Conservation (phyloP, 2,113 vertebrate species). For the Cichladusa arquata region DNA sequence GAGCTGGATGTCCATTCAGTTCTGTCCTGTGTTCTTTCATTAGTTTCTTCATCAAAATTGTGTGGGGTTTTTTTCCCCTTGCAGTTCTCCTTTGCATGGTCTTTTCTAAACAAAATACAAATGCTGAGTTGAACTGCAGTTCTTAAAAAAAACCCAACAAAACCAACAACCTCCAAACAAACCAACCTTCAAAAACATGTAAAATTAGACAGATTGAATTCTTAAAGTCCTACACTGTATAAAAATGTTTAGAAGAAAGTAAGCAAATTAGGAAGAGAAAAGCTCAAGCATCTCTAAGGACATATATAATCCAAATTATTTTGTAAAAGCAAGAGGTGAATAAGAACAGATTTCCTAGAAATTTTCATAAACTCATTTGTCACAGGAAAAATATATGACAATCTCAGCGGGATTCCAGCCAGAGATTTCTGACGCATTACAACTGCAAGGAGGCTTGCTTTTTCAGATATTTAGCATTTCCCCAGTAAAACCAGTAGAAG, state of each 20-base stretch:
- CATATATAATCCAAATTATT: constrained; percentile 27
- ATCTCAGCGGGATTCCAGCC: constrained; percentile 14
- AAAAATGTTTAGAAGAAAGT: background rate
- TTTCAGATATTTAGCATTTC: constrained; percentile 44
- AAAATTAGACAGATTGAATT: background rate
- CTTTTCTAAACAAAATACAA: background rate
- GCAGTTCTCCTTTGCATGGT: background rate
- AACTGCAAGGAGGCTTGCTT: constrained; percentile 42
- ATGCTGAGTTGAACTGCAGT: background rate
- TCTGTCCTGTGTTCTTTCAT: background rate
- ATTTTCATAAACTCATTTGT: constrained; percentile 34
- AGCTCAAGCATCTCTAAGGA: background rate
- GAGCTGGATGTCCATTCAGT: background rate
- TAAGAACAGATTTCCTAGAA: constrained; percentile 38
- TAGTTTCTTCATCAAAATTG: background rate
- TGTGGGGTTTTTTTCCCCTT: background rate
- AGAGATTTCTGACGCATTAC: constrained; percentile 45
- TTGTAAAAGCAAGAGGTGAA: constrained; percentile 27
- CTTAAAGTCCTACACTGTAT: background rate
- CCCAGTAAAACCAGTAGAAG: constrained; percentile 27
- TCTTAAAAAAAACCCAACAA: background rate
- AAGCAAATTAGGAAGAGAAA: background rate
- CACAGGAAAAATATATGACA: constrained; percentile 40
- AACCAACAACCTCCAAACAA: background rate
- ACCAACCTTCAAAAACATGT: background rate